A percentile compares a stretch with the other conserved stretches of the same genome.
phyloP scores from a whole-genome alignment of 2,797 vertebrate genomes.

The Sebastes steindachneri region DNA sequence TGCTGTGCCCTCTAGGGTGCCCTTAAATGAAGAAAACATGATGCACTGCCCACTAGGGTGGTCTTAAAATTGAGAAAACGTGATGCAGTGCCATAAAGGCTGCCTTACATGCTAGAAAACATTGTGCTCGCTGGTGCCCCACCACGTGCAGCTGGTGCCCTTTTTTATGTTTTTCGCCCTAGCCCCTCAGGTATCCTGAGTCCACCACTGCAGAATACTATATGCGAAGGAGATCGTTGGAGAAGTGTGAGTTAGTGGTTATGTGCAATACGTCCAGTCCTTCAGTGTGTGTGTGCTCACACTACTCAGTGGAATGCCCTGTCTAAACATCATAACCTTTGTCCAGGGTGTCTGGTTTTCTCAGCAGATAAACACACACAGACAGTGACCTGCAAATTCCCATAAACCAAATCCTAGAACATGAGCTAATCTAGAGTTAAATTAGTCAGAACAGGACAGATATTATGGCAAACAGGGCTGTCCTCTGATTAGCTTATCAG shows the following conservation, averaged over 20 bases:
- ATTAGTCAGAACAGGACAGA: background rate
- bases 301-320: slow-evolving; percentile 32
- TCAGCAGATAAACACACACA: slow-evolving; percentile 24
- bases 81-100: too few species aligned
- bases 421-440: background rate
- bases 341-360: slow-evolving; percentile 27
- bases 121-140: too few species aligned
- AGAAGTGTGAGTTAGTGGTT: background rate
- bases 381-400: background rate
- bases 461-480: background rate
- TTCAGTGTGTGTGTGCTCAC: slow-evolving; percentile 12
- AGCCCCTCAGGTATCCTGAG: too few species aligned
- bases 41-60: too few species aligned
- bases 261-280: background rate
- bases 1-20: too few species aligned
- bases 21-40: too few species aligned
- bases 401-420: background rate
- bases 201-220: background rate
- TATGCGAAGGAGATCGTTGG: background rate
- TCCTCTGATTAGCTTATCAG: background rate
- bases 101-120: too few species aligned
- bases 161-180: too few species aligned
- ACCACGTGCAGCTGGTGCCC: too few species aligned
- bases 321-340: slow-evolving; percentile 42
- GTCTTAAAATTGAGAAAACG: too few species aligned